phyloP scores from a whole-genome alignment of 35 echinoderm and acorn worm species.

The Ophiothrix spiculata region DNA sequence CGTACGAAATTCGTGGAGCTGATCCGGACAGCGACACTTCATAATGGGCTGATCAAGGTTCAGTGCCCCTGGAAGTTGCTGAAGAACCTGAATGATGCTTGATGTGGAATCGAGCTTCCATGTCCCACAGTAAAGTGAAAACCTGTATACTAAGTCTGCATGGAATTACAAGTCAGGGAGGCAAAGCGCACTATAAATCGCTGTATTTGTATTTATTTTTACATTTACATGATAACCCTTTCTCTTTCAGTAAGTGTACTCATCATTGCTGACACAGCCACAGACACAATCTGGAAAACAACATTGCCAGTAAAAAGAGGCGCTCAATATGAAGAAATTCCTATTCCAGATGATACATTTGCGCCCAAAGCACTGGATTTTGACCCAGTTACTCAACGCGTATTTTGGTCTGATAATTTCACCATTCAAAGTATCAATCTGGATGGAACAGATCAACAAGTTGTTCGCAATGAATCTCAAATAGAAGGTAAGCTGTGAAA shows the following conservation, averaged over 20 bases:
- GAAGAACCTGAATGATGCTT: too few relatives aligned
- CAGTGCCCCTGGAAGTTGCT: too few relatives aligned
- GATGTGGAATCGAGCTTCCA: not conserved
- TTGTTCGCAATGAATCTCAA: too few relatives aligned
- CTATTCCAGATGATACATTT: not conserved
- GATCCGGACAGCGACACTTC: too few relatives aligned
- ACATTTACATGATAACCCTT: not conserved
- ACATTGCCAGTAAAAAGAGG: not conserved
- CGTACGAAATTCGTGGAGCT: too few relatives aligned
- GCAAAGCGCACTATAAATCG: not conserved
- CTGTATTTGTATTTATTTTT: not conserved
- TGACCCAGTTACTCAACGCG: not conserved
- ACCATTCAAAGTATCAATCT: not conserved
- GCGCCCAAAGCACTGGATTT: not conserved
- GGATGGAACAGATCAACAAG: not conserved
- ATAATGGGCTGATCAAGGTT: too few relatives aligned
- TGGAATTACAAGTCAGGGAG: too few relatives aligned
- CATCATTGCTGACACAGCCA: not conserved
- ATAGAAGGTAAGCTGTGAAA: too few relatives aligned
- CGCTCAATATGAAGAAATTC: not conserved
- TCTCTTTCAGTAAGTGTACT: not conserved
- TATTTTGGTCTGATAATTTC: not conserved
- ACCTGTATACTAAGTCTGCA: too few relatives aligned
- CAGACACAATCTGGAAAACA: not conserved
- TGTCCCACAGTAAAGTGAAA: too few relatives aligned